Evolutionary conservation across 2,888 invertebrate species (phyloP).

Genomic region (Darwinula stevensoni): DNA sequence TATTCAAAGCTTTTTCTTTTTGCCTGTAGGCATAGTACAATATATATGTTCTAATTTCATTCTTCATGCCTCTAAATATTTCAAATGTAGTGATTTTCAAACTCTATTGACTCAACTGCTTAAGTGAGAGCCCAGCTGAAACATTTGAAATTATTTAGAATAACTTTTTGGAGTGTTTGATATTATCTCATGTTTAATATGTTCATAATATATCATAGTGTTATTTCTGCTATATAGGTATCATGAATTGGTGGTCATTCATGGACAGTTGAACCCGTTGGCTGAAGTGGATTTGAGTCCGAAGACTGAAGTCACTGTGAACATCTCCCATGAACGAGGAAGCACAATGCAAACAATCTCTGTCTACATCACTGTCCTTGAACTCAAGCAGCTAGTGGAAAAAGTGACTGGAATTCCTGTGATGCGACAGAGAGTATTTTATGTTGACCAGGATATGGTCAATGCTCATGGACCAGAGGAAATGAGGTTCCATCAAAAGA

Average conservation of each 20-base stretch:
- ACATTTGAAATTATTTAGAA: too few relatives aligned
- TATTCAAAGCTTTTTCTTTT: too few relatives aligned
- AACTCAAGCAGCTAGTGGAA: slow-evolving; percentile 27
- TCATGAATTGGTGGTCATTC: slow-evolving; percentile 44
- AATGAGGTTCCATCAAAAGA: slow-evolving; percentile 62
- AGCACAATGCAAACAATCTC: slow-evolving; percentile 29
- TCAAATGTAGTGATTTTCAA: too few relatives aligned
- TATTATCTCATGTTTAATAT: too few relatives aligned
- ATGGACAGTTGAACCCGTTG: slow-evolving; percentile 66
- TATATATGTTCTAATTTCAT: too few relatives aligned
- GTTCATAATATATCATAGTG: too few relatives aligned
- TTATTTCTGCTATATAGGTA: slow-evolving; percentile 30
- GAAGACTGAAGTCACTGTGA: slow-evolving; percentile 44
- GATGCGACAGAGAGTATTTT: slow-evolving; percentile 55
- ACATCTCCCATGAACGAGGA: slow-evolving; percentile 36
- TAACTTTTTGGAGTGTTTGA: too few relatives aligned
- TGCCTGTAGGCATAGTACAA: too few relatives aligned
- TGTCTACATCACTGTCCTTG: slow-evolving; percentile 38
- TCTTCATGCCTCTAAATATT: too few relatives aligned
- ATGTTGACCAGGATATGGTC: slow-evolving; percentile 40
- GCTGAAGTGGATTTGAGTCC: slow-evolving; percentile 46
- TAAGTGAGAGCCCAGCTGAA: too few relatives aligned
- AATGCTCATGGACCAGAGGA: slow-evolving; percentile 40
- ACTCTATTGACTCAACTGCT: too few relatives aligned
- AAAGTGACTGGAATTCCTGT: slow-evolving; percentile 48